These are phyloP conservation scores for Pituophis catenifer DNA, from an alignment of 2,113 vertebrate genomes.

Conservation along the genomic window DNA sequence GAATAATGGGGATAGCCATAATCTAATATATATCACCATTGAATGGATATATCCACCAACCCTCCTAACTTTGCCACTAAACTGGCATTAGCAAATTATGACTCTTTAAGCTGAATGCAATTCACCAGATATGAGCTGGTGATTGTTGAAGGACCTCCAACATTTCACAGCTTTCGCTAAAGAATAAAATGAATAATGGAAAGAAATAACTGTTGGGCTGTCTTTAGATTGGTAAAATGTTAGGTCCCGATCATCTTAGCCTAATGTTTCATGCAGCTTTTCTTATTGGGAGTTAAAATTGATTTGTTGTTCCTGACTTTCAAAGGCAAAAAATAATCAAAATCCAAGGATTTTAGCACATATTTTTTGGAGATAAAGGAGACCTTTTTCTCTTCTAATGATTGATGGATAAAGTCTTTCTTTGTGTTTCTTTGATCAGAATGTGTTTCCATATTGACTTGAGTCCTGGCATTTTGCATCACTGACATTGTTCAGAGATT, in stretches of 20 bases:
- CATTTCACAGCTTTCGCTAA: not conserved
- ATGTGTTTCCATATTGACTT: not conserved
- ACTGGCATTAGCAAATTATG: not conserved
- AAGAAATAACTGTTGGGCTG: not conserved
- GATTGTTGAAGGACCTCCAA: not conserved
- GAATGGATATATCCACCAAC: not conserved
- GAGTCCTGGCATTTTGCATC: conserved; percentile 14
- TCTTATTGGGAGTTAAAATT: not conserved
- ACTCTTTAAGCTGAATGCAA: not conserved
- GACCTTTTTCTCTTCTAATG: not conserved
- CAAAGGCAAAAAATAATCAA: not conserved
- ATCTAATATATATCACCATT: not conserved
- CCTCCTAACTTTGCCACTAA: not conserved
- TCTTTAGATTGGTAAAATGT: not conserved
- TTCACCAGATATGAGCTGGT: not conserved
- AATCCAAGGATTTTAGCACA: not conserved
- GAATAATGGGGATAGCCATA: not conserved
- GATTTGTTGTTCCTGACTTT: not conserved
- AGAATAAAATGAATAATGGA: not conserved
- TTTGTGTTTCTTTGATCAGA: not conserved
- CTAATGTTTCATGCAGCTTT: not conserved
- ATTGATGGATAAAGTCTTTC: not conserved
- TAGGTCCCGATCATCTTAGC: not conserved
- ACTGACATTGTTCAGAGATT: conserved; percentile 32
- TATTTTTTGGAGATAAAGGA: not conserved